A percentile compares a stretch with the other conserved stretches of the same genome.
Conservation (phyloP, 2,113 vertebrate genomes). For the Myiagra hebetior region DNA sequence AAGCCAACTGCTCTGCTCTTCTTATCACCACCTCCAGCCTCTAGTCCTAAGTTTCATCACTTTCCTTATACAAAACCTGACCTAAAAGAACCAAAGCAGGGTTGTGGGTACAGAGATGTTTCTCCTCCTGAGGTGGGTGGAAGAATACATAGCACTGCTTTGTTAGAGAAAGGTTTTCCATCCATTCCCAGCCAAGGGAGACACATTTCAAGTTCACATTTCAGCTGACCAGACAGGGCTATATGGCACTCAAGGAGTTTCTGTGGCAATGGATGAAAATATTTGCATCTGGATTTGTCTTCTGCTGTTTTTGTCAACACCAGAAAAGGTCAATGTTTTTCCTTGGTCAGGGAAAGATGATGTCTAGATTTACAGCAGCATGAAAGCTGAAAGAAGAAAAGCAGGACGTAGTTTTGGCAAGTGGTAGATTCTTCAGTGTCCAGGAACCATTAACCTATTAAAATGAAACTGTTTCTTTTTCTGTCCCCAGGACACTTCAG, state of each 20-base stretch:
- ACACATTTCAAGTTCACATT: neutral
- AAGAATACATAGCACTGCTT: neutral
- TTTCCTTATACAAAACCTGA: neutral
- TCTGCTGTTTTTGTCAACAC: slow-evolving; percentile 57
- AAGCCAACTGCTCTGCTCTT: neutral
- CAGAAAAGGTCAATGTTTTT: slow-evolving; percentile 49
- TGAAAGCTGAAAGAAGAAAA: slow-evolving; percentile 27
- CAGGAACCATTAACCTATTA: slow-evolving; percentile 37
- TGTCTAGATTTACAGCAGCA: neutral
- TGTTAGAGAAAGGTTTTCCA: slow-evolving; percentile 39
- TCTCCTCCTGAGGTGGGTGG: neutral
- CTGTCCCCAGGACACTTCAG: slow-evolving; percentile 21
- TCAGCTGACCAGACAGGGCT: slow-evolving; percentile 7
- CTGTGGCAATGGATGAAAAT: slow-evolving; percentile 57
- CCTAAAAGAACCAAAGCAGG: neutral
- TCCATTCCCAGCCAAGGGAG: neutral
- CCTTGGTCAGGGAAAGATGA: slow-evolving; percentile 10
- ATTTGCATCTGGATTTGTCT: slow-evolving; percentile 63
- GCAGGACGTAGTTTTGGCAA: slow-evolving; percentile 38
- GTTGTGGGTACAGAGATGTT: neutral
- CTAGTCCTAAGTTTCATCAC: neutral
- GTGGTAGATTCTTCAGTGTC: neutral
- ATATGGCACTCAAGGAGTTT: neutral
- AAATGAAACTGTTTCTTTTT: slow-evolving; percentile 29
- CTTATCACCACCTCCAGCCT: neutral